Base-by-base conservation (phyloP, 2,113 vertebrate species). In the Motacilla alba region DNA sequence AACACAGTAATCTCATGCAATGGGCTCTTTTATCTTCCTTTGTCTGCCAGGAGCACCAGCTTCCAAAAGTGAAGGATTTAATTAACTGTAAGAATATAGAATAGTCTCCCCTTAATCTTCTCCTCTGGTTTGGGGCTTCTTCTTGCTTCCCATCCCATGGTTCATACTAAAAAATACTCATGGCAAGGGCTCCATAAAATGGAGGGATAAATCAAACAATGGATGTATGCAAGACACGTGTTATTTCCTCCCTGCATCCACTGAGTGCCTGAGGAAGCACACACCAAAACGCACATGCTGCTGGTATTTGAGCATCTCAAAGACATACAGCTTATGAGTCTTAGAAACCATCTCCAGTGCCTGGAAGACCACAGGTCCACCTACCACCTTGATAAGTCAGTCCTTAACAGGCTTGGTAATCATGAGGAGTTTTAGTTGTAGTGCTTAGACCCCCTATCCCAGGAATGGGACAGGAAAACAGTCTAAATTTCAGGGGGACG, bases 81-180 rank as follows among this genome's bases (percentile, higher is more conserved):
- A 93, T 97, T 93, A 96, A 94, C 47, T 87, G 49, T 52, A 95
- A 64, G 62, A 92, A 70, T 35, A 66, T 59, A 73, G 26, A 95
- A 81, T 46, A 94, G n/a, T 23, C 24, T 96, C 49, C 83, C 22
- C 22, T 80, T 90, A 85, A 87, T 87, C 44, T 87, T 95, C 69
- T 62, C 16, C 44, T 74, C 14, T 77, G 27, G 35, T 76, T 77
- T 64, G 21, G 43, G 6, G 18, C 60, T 43, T 35, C 63, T 90
- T 75, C 64, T 67, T 76, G 26, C 35, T 95, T 93, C 58, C 39
- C 10, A 67, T 70, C 22, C 44, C 26, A 89, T 69, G n/a, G 33
- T 43, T 87, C 13, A 59, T 37, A 62, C 56, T 89, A 62, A 73
- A 79, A 89, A 87, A 68, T 83, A 20, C 11, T 92, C 62, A 41